Evolutionary conservation across 2,797 vertebrate genomes (phyloP).

Genomic region (Nannoperca obscura): DNA sequence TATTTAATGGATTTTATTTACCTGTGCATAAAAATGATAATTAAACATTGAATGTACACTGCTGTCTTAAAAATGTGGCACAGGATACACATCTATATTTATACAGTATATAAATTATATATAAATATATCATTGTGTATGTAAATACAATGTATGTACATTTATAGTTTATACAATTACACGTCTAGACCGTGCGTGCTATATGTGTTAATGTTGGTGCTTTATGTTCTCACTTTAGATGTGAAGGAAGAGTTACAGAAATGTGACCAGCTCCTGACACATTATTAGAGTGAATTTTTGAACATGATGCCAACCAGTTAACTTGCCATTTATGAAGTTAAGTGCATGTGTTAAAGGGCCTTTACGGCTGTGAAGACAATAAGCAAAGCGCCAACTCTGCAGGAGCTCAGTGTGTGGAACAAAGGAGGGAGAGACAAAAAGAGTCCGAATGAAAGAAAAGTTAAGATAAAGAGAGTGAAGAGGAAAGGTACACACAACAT

Average conservation of each 20-base stretch:
- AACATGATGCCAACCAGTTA: not conserved
- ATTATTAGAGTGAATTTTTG: conserved; percentile 1
- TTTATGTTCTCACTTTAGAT: not conserved
- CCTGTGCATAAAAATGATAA: conserved; percentile 19
- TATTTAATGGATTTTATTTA: conserved; percentile 23
- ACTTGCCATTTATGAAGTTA: conserved; percentile 41
- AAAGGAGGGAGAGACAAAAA: conserved; percentile 5
- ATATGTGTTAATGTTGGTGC: not conserved
- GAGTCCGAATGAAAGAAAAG: not conserved
- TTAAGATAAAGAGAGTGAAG: conserved; percentile 8
- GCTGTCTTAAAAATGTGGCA: not conserved
- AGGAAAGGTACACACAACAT: not conserved
- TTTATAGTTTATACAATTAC: not conserved
- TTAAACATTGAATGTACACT: conserved; percentile 8
- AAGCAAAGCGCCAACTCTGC: conserved; percentile 1
- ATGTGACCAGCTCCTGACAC: not conserved
- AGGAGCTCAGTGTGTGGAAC: conserved; percentile 7
- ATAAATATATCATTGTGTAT: not conserved
- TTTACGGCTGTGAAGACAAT: conserved; percentile 47
- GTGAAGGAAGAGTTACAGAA: conserved; percentile 22
- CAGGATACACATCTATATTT: conserved; percentile 7
- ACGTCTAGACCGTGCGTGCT: not conserved
- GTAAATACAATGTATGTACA: not conserved
- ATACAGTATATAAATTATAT: not conserved
- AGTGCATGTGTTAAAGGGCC: conserved; percentile 28